Evolutionary conservation across 30 jellyfish, hydroid and myxozoan species (phyloP).

Genomic region (Nemopilema nomurai): DNA sequence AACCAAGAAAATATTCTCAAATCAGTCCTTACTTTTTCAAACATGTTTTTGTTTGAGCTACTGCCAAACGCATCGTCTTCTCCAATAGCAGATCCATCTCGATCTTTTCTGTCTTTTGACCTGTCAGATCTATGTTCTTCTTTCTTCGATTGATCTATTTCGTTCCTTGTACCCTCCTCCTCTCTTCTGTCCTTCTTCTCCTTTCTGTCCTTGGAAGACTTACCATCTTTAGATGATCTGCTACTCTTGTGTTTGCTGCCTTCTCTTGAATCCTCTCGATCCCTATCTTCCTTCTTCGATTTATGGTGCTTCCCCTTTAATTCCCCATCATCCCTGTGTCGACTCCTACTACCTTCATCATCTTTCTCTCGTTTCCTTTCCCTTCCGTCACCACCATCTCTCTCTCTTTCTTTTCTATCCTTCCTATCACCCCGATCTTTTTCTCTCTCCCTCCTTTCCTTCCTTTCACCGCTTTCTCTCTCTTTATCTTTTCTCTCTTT

Average conservation of each 20-base stretch:
- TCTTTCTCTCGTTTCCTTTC: slow-evolving; percentile 3
- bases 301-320: slow-evolving; percentile 5
- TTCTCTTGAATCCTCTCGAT: slow-evolving; percentile 27
- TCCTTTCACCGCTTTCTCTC: slow-evolving; percentile 1
- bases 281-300: slow-evolving; percentile 15
- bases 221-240: neutral
- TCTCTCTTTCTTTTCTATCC: neutral
- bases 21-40: neutral
- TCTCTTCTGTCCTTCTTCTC: neutral
- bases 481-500: slow-evolving; percentile 28
- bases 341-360: neutral
- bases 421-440: slow-evolving; percentile 1
- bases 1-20: no score
- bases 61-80: neutral
- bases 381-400: slow-evolving; percentile 12
- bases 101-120: slow-evolving; percentile 4
- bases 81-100: neutral
- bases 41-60: neutral
- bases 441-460: slow-evolving; percentile 9
- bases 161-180: slow-evolving; percentile 1
- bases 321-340: slow-evolving; percentile 10
- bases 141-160: neutral
- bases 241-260: slow-evolving; percentile 22
- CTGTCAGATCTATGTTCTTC: neutral
- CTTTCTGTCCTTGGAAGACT: slow-evolving; percentile 19